phyloP scores from a whole-genome alignment of 37 sponge, comb jelly and placozoan genomes.

The Halichondria panicea region DNA sequence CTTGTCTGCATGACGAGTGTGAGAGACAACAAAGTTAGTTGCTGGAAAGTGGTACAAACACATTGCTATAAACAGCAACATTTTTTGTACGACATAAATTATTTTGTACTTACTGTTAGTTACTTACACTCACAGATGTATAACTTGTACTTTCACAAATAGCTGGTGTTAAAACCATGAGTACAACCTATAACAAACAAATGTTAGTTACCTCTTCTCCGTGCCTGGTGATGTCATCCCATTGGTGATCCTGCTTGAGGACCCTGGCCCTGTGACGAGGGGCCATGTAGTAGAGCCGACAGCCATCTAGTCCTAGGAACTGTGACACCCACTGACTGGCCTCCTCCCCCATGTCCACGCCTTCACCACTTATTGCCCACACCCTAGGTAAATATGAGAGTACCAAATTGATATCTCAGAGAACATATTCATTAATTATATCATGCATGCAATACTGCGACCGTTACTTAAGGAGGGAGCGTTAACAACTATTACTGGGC shows the following conservation, averaged over 20 bases:
- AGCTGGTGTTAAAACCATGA: too few species aligned
- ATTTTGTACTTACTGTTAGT: too few species aligned
- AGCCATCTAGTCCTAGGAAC: slow-evolving; percentile 35
- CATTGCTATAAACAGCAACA: too few species aligned
- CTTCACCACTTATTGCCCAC: slow-evolving; percentile 19
- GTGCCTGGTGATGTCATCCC: slow-evolving; percentile 1
- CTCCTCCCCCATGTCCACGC: slow-evolving; percentile 37
- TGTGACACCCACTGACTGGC: slow-evolving; percentile 36
- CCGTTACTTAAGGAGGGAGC: too few species aligned
- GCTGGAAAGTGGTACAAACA: too few species aligned
- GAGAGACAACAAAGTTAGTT: too few species aligned
- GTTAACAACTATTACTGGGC: too few species aligned
- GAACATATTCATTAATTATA: background rate
- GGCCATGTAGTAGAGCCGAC: slow-evolving; percentile 45
- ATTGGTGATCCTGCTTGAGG: slow-evolving; percentile 5
- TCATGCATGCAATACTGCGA: background rate
- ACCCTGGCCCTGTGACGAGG: slow-evolving; percentile 16
- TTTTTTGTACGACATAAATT: too few species aligned
- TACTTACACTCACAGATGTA: too few species aligned
- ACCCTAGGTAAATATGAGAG: slow-evolving; percentile 13
- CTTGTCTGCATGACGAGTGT: too few species aligned
- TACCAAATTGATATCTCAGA: background rate
- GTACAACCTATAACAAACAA: too few species aligned
- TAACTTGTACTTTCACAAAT: too few species aligned
- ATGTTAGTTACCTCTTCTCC: slow-evolving; percentile 29